phyloP scores from a whole-genome alignment of 2,113 vertebrate species.

The Anarhynchus alexandrinus region DNA sequence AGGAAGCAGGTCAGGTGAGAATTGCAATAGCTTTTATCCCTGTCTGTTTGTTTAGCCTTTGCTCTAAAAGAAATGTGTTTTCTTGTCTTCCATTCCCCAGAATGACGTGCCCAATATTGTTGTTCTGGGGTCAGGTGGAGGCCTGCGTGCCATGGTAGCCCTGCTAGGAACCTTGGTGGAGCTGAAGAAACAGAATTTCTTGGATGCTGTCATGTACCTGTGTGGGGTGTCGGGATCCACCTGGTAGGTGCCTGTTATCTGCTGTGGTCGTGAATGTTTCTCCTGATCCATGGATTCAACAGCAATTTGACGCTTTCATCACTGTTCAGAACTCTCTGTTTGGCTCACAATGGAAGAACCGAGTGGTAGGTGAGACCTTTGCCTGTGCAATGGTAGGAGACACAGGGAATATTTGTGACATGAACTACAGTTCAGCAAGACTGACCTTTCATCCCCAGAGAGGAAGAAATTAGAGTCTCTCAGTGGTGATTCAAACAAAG shows the following conservation, averaged over 20 bases:
- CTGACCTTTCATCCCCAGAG: not conserved
- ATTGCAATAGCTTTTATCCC: not conserved
- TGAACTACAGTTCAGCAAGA: not conserved
- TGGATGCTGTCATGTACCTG: constrained; percentile 42
- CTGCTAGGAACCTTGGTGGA: constrained; percentile 62
- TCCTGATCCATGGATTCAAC: not conserved
- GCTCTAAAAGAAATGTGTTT: not conserved
- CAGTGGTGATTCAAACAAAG: not conserved
- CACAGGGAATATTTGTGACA: not conserved
- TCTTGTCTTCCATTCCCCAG: not conserved
- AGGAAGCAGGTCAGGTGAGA: not conserved
- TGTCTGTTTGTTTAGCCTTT: not conserved
- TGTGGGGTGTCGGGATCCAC: not conserved
- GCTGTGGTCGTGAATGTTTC: not conserved
- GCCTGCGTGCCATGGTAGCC: constrained; percentile 62
- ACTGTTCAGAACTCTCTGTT: not conserved
- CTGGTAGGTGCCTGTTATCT: not conserved
- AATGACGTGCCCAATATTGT: constrained; percentile 51
- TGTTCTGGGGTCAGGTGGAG: constrained; percentile 67
- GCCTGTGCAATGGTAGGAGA: not conserved
- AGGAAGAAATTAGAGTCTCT: not conserved
- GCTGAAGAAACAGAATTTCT: constrained; percentile 45
- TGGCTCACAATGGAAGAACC: not conserved
- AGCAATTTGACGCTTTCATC: not conserved
- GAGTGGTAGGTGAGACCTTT: not conserved